These are phyloP conservation scores for Notechis scutatus DNA, from an alignment of 2,113 vertebrate genomes.

Conservation along the genomic window DNA sequence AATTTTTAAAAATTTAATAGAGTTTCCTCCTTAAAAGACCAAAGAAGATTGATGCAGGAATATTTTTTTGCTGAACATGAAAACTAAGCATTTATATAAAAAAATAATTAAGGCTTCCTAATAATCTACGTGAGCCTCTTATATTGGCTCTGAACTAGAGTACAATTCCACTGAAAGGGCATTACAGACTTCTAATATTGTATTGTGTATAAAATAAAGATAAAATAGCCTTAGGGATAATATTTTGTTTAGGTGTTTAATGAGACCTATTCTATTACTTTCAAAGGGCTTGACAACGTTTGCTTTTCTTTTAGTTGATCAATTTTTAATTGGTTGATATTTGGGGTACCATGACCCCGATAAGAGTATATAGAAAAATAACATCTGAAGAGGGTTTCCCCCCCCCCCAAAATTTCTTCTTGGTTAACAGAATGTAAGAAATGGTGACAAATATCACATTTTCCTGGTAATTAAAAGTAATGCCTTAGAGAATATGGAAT, in stretches of 20 bases:
- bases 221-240: conserved; percentile 32
- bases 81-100: background rate
- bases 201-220: conserved; percentile 27
- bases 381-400: background rate
- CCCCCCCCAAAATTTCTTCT: too few relatives aligned
- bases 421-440: background rate
- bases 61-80: background rate
- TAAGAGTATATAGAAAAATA: conserved; percentile 14
- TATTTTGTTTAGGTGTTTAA: conserved; percentile 33
- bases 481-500: background rate
- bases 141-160: background rate
- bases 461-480: background rate
- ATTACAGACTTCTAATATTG: background rate
- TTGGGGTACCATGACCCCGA: conserved; percentile 2
- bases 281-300: conserved; percentile 18
- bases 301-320: conserved; percentile 16
- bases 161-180: conserved; percentile 5
- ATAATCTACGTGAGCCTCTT: background rate
- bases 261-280: conserved; percentile 17
- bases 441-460: background rate
- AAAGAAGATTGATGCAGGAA: background rate
- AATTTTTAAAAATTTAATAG: background rate
- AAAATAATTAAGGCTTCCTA: background rate
- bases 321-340: conserved; percentile 37
- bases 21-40: background rate